These are phyloP conservation scores for Ischnus inquisitorius DNA, from an alignment of 2,888 invertebrate genomes.

Conservation along the genomic window DNA sequence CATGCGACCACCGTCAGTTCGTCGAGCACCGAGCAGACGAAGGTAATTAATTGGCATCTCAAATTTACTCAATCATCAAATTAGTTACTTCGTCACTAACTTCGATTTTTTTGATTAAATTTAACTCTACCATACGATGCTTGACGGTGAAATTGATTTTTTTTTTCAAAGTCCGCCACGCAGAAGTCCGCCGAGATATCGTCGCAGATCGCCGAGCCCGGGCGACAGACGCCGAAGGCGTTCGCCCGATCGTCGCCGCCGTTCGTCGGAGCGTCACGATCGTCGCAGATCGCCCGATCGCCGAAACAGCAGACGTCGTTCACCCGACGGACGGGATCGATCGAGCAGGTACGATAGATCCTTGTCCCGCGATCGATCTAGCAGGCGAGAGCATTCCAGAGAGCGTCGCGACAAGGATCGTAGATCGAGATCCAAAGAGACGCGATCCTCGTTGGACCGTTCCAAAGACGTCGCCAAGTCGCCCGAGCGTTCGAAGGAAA, in stretches of 20 bases:
- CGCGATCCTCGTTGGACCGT: slow-evolving; percentile 78
- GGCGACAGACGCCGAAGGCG: slow-evolving; percentile 81
- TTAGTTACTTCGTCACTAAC: neutral
- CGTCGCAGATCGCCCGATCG: slow-evolving; percentile 81
- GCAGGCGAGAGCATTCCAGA: slow-evolving; percentile 81
- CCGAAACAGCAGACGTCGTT: slow-evolving; percentile 81
- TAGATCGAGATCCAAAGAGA: slow-evolving; percentile 84
- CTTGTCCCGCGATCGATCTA: slow-evolving; percentile 83
- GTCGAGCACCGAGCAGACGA: slow-evolving; percentile 82
- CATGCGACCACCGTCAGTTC: slow-evolving; percentile 84
- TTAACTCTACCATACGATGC: neutral
- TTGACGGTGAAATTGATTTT: slow-evolving; percentile 42
- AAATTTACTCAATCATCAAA: neutral
- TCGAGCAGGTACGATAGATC: slow-evolving; percentile 83
- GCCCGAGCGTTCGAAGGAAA: slow-evolving; percentile 82
- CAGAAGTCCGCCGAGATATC: slow-evolving; percentile 82
- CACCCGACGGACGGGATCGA: slow-evolving; percentile 81
- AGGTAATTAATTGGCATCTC: slow-evolving; percentile 75
- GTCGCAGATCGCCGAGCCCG: slow-evolving; percentile 83
- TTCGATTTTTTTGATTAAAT: neutral
- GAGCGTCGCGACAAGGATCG: slow-evolving; percentile 85
- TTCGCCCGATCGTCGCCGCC: slow-evolving; percentile 81
- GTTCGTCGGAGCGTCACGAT: slow-evolving; percentile 83
- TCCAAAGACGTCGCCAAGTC: slow-evolving; percentile 78
- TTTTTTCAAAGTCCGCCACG: slow-evolving; percentile 79